Evolutionary conservation across 2,797 vertebrate genomes (phyloP).

Genomic region (Tadarida brasiliensis): DNA sequence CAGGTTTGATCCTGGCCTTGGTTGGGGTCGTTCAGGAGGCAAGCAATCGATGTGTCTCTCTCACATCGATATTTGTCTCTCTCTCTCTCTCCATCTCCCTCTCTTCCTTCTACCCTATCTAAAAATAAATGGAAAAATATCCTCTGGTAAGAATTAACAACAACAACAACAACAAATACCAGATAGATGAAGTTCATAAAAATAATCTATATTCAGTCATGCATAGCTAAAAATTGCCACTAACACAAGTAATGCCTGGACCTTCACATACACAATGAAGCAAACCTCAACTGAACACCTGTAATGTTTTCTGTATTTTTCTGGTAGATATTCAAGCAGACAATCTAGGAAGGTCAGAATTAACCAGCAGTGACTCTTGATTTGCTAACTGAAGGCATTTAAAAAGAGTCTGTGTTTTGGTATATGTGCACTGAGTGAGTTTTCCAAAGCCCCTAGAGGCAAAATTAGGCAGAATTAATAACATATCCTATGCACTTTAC

Average conservation of each 20-base stretch:
- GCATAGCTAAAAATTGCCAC: background rate
- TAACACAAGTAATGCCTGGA: background rate
- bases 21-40: no score
- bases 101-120: no score
- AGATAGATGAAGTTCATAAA: slow-evolving; percentile 27
- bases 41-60: no score
- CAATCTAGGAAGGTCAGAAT: slow-evolving; percentile 16
- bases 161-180: no score
- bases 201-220: background rate
- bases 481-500: background rate
- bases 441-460: background rate
- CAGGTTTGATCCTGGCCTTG: no score
- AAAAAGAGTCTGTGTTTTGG: background rate
- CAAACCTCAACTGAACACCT: background rate
- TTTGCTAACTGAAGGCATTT: background rate
- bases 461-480: slow-evolving; percentile 2
- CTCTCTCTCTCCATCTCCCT: no score
- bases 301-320: background rate
- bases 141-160: no score
- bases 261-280: background rate
- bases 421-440: background rate
- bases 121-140: no score
- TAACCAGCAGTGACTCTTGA: background rate
- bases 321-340: slow-evolving; percentile 8
- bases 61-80: no score